Evolutionary conservation across 1,140 invertebrate species (phyloP), one percentile per base, ranked within the genome.

Genomic region (Calephelis virginiensis): DNA sequence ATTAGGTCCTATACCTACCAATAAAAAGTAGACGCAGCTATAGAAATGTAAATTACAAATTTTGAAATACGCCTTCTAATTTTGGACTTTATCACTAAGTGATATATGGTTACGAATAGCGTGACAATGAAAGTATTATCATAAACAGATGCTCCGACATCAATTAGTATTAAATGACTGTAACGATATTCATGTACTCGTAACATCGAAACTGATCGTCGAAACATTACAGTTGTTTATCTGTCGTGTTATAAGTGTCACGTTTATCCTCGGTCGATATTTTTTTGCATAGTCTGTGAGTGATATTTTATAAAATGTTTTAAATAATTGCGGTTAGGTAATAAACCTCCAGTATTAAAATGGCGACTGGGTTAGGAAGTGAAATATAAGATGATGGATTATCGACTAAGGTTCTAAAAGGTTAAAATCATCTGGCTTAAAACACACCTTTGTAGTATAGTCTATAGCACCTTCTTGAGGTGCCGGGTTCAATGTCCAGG

Each of bases 81-180:
- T 56, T 56, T 56, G 11, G 12, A 37, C 53, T 17, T 56, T 56
- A 56, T 7, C 9, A 12, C 11, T 12, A 0, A n/a, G 11, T 7
- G 28, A 38, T 59, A 59, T 59, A 59, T 11, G 12, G 56, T 59
- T 59, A 59, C 1, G 37, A 59, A 59, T 59, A 1, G 56, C 8
- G 28, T 59, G 28, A 5, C 37, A 37, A 7, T n/a, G 37, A 59
- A 59, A 37, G 12, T 49, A 13, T 59, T 59, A 59, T 59, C 37
- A 59, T 59, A 59, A 59, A 59, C 56, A 59, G 56, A 59, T 59
- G 56, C 17, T 38, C 37, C 7, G 9, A 59, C 28, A 40, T 59
- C 56, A 59, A 59, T 59, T 59, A 59, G 56, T 59, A 59, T 59
- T 59, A 59, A 59, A 59, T 59, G 56, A 59, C 28, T 59, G 37